Conservation (phyloP, 2,797 vertebrate genomes). For the Lepilemur septentrionalis region DNA sequence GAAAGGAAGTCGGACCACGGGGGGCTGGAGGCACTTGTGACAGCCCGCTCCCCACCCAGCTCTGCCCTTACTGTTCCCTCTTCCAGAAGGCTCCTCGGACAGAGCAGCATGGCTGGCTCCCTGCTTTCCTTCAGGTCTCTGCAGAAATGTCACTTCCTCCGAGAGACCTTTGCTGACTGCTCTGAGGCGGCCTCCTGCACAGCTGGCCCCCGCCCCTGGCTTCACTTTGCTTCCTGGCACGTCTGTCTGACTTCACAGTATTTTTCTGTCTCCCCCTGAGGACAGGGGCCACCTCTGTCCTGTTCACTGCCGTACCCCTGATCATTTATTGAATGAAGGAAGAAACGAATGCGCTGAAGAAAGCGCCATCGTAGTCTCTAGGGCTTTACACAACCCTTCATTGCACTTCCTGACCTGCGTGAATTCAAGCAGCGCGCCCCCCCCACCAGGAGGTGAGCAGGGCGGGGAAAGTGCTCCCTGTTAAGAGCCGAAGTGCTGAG, state of each 20-base stretch:
- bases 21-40: background rate
- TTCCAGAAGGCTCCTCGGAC: background rate
- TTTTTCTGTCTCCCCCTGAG: background rate
- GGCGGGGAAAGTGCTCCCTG: background rate
- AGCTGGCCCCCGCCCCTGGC: too few relatives aligned
- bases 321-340: fast-evolving
- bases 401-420: background rate
- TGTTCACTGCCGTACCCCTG: fast-evolving
- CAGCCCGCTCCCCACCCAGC: fast-evolving
- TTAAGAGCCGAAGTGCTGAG: background rate
- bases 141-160: background rate
- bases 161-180: background rate
- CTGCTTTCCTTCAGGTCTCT: background rate
- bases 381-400: background rate
- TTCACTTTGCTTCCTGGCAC: background rate
- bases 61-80: background rate
- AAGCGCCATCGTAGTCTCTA: fast-evolving
- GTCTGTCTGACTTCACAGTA: background rate
- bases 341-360: fast-evolving
- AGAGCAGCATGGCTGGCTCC: background rate
- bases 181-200: background rate
- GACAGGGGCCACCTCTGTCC: background rate
- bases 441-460: background rate
- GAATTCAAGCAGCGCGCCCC: background rate
- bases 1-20: background rate